These are phyloP conservation scores for Rousettus leschenaultii DNA, from an alignment of 2,113 vertebrate genomes.

Conservation along the genomic window DNA sequence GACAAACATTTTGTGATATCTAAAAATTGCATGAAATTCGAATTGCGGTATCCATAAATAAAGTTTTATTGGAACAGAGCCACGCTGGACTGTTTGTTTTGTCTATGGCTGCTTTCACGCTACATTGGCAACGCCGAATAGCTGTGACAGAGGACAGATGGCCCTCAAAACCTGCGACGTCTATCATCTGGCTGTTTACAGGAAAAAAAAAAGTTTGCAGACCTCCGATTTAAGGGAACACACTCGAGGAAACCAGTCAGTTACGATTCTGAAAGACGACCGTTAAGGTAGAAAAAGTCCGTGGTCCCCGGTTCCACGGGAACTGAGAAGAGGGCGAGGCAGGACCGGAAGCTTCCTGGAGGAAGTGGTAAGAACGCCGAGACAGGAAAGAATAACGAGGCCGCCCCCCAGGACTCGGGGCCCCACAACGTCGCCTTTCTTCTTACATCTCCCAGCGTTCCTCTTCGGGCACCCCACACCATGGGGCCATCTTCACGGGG, in stretches of 20 bases:
- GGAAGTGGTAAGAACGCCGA: neutral
- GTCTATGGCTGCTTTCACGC: neutral
- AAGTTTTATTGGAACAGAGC: neutral
- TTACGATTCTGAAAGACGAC: neutral
- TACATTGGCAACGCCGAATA: neutral
- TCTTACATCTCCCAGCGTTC: accelerated
- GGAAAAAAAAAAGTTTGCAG: neutral
- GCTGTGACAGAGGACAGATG: neutral
- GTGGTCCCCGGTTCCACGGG: too few relatives aligned
- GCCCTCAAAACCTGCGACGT: neutral
- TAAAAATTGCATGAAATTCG: neutral
- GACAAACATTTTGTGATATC: neutral
- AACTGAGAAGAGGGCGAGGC: neutral
- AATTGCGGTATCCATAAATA: neutral
- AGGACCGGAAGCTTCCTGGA: neutral
- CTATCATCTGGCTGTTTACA: neutral
- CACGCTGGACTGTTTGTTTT: neutral
- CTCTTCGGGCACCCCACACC: too few relatives aligned
- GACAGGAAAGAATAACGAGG: neutral
- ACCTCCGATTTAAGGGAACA: neutral
- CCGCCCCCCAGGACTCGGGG: neutral
- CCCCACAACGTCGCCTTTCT: accelerated
- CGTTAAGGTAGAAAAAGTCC: too few relatives aligned
- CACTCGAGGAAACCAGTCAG: neutral
- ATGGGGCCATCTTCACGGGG: accelerated